These are phyloP conservation scores for Uloborus diversus DNA, from an alignment of 1,140 invertebrate species.

Conservation along the genomic window DNA sequence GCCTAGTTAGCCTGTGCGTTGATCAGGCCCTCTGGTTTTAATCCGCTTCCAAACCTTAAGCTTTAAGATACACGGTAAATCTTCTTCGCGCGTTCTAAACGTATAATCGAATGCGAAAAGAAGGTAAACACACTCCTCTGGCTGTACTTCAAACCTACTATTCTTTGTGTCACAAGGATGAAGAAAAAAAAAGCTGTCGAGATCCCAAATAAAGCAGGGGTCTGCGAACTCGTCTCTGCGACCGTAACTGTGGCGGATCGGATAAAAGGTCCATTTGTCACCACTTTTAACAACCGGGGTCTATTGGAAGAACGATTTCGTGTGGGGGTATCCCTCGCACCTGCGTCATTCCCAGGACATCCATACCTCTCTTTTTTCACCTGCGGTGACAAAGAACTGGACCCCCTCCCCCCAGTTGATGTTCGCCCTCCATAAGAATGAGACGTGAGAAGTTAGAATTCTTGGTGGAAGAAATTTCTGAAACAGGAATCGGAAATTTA, in stretches of 20 bases:
- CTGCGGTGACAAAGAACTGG: neutral
- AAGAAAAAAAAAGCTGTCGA: neutral
- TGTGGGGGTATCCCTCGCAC: neutral
- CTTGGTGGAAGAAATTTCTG: neutral
- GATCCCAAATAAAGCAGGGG: neutral
- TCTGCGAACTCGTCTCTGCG: neutral
- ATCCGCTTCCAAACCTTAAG: too few relatives aligned
- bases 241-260: neutral
- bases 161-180: neutral
- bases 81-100: too few relatives aligned
- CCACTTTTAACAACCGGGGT: slow-evolving; percentile 23
- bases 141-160: neutral
- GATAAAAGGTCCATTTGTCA: slow-evolving; percentile 31
- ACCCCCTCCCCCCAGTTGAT: neutral
- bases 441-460: neutral
- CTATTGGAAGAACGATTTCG: slow-evolving; percentile 12
- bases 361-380: slow-evolving; percentile 7
- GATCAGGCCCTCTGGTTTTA: too few relatives aligned
- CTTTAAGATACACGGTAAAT: too few relatives aligned
- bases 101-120: too few relatives aligned
- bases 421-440: neutral
- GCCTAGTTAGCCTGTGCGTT: too few relatives aligned
- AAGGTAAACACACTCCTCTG: too few relatives aligned
- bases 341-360: slow-evolving; percentile 23
- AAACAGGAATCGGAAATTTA: too few relatives aligned